A percentile compares a stretch with the other conserved stretches of the same genome.
These are phyloP conservation scores for Parotia lawesii DNA, from an alignment of 2,113 vertebrate species.

Conservation along the genomic window DNA sequence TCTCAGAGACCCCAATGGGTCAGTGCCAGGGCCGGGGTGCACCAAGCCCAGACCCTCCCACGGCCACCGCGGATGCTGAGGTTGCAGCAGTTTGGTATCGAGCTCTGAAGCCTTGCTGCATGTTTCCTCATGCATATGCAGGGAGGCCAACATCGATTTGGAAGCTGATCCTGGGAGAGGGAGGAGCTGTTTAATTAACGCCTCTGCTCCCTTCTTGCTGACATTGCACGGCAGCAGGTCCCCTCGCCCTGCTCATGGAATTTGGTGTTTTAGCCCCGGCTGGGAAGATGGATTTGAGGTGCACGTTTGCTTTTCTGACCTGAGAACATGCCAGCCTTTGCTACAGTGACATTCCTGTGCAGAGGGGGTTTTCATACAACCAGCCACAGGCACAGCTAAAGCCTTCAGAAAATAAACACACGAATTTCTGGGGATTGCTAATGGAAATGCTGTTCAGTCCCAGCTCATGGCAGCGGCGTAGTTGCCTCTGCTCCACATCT, in stretches of 20 bases:
- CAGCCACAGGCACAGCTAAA: background rate
- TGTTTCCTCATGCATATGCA: background rate
- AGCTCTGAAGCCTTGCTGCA: background rate
- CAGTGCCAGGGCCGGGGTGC: rapidly evolving
- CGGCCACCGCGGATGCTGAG: background rate
- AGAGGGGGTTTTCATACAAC: background rate
- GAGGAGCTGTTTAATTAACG: background rate
- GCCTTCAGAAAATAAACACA: conserved; percentile 30
- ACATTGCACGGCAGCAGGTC: background rate
- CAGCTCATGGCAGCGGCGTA: rapidly evolving
- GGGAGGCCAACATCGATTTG: background rate
- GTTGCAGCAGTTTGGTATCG: background rate
- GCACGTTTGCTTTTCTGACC: background rate
- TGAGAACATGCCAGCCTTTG: background rate
- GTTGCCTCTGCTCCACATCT: background rate
- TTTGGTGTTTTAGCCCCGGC: background rate
- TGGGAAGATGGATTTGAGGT: background rate
- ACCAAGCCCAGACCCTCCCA: background rate
- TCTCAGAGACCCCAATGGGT: rapidly evolving
- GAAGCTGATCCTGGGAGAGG: background rate
- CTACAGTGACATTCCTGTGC: background rate
- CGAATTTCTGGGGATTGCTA: background rate
- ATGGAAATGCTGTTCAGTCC: background rate
- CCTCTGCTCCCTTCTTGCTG: background rate
- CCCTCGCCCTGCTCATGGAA: background rate